Evolutionary conservation across 2,888 invertebrate species (phyloP).

Genomic region (Dryomyza anilis): DNA sequence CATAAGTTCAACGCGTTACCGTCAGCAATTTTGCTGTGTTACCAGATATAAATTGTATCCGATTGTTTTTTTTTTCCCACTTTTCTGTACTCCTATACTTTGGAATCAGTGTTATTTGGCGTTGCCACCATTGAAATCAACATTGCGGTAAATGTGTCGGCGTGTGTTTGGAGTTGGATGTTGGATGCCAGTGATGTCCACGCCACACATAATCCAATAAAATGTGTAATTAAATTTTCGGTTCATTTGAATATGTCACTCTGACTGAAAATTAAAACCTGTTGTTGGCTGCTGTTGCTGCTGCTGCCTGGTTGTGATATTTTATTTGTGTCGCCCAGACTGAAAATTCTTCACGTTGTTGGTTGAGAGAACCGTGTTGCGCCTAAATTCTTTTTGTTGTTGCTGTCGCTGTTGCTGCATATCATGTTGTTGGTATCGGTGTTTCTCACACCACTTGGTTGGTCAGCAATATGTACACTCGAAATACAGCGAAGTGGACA

Average conservation of each 20-base stretch:
- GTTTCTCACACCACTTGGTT: too few relatives aligned
- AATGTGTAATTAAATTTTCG: slow-evolving; percentile 62
- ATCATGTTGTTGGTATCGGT: not conserved
- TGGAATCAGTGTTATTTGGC: not conserved
- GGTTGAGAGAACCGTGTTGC: not conserved
- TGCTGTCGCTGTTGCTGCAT: not conserved
- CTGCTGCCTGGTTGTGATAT: not conserved
- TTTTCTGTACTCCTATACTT: not conserved
- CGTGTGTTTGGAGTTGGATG: not conserved
- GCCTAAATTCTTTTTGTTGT: not conserved
- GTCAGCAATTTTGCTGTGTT: too few relatives aligned
- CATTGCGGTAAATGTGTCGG: slow-evolving; percentile 1
- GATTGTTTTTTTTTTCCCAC: not conserved
- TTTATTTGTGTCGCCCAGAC: not conserved
- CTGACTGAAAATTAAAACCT: slow-evolving; percentile 39
- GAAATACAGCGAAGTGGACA: not conserved
- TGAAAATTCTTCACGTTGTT: not conserved
- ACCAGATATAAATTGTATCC: too few relatives aligned
- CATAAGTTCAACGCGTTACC: too few relatives aligned
- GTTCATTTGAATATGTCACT: slow-evolving; percentile 60
- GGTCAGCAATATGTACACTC: too few relatives aligned
- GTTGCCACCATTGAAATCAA: not conserved
- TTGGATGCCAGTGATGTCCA: not conserved
- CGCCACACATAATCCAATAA: slow-evolving; percentile 58
- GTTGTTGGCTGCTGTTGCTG: slow-evolving; percentile 17